Conservation (phyloP, 2,113 vertebrate genomes). For the Carettochelys insculpta region DNA sequence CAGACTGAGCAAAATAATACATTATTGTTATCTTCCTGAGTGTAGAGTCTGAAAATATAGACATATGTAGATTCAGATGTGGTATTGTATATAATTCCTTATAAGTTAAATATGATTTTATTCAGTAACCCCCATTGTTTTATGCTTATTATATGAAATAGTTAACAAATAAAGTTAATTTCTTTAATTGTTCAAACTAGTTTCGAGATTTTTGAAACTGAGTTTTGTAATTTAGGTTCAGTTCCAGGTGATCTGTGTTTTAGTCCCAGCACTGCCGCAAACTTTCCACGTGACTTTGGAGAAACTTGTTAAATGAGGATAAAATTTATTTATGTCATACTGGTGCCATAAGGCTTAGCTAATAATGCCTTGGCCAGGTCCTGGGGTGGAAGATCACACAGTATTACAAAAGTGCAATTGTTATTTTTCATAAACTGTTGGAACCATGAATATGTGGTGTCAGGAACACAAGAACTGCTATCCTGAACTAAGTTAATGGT, state of each 20-base stretch:
- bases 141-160: conserved; percentile 11
- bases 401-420: neutral
- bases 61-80: neutral
- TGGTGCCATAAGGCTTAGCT: neutral
- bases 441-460: neutral
- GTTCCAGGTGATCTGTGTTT: neutral
- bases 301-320: neutral
- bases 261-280: neutral
- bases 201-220: neutral
- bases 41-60: neutral
- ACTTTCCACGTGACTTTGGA: neutral
- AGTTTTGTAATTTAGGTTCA: neutral
- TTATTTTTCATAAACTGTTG: neutral
- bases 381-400: neutral
- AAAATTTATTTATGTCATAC: neutral
- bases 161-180: conserved; percentile 25
- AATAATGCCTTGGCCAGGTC: neutral
- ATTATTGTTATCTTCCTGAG: neutral
- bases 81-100: neutral
- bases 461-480: neutral
- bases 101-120: conserved; percentile 19
- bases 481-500: rapidly evolving
- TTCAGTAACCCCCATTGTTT: neutral
- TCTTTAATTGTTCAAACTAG: neutral
- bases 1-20: neutral